Base-by-base conservation (phyloP, 1,140 invertebrate species). In the Maconellicoccus hirsutus region DNA sequence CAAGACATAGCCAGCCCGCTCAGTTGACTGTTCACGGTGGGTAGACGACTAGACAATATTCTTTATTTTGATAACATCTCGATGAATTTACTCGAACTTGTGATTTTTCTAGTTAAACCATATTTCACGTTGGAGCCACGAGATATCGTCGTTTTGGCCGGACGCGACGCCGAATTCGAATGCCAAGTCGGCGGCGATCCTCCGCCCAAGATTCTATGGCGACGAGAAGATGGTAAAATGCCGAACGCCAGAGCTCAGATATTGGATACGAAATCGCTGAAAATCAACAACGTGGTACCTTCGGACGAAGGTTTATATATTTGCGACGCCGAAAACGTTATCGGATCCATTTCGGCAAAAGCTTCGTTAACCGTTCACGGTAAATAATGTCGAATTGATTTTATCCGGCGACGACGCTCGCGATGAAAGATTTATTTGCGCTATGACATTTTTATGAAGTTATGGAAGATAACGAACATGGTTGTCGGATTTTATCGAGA, bases 141-240 rank as follows among this genome's bases (percentile, higher is more conserved):
- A 71, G 93, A 96, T 79, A 84, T 90, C 74, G 92, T 89, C 12
- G 87, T 90, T 59, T 82, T 92, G 71, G 84, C 88, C 72, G 91
- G 91, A 12, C 86, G 91, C 77, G 86, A 84, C 21, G 90, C 92
- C 0, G 86, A 90, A 73, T 93, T 98, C 77, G 88, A 90, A 63
- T 98, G 95, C 78, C 85, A 87, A 70, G 93, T 93, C 0, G 90
- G 90, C 70, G 95, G 94, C 12, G 92, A 94, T 79, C 94, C 94
- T n/a, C 82, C 84, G 25, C 92, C 93, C 0, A 87, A 91, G 74
- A 87, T 96, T 12, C 85, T 94, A 63, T 96, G 94, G 95, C 85
- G 89, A 66, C 87, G 93, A 76, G 89, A 94, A 78, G 90, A 91
- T 74, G 89, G 88, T 14, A 88, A 89, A 77, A 91, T 93, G 82